These are phyloP conservation scores for Hystrix cristata DNA, from an alignment of 2,113 vertebrate species.

Conservation along the genomic window DNA sequence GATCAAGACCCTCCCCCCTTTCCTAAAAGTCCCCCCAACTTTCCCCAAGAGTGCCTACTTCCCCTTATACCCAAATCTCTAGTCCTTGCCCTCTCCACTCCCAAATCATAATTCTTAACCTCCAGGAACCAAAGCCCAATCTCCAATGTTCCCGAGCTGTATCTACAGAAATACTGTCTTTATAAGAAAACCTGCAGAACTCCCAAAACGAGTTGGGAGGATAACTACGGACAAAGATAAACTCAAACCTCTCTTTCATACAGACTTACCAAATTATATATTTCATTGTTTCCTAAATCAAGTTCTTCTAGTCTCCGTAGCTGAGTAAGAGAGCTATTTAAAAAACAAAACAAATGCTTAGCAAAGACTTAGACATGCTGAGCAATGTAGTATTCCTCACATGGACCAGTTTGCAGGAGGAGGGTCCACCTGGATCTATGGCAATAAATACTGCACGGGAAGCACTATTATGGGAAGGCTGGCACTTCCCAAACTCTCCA, in stretches of 20 bases:
- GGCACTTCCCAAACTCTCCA: not conserved
- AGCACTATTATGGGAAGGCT: not conserved
- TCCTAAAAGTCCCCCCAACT: not conserved
- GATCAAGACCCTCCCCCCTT: not conserved
- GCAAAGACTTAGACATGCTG: constrained; percentile 63
- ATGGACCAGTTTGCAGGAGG: constrained; percentile 9
- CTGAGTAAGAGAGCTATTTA: constrained; percentile 93
- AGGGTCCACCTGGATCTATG: not conserved
- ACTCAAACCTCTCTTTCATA: constrained; percentile 46
- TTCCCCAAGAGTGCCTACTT: not conserved
- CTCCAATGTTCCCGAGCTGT: not conserved
- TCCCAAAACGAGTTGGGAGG: not conserved
- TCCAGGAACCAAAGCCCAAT: not conserved
- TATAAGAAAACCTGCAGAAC: not conserved
- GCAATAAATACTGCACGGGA: not conserved
- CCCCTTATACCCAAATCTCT: rapidly evolving
- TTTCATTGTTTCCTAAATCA: constrained; percentile 99
- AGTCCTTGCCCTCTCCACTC: not conserved
- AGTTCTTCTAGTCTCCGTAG: constrained; percentile 97
- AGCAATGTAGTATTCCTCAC: not conserved
- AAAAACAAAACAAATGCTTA: constrained; percentile 73
- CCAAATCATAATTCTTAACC: not conserved
- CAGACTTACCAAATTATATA: constrained; percentile 95
- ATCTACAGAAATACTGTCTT: not conserved
- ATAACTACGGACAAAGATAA: constrained; percentile 8